Percentiles rank a stretch among this genome's conserved stretches.
These are phyloP conservation scores for Spongilla lacustris DNA, from an alignment of 37 sponge, comb jelly and placozoan genomes.

Conservation along the genomic window DNA sequence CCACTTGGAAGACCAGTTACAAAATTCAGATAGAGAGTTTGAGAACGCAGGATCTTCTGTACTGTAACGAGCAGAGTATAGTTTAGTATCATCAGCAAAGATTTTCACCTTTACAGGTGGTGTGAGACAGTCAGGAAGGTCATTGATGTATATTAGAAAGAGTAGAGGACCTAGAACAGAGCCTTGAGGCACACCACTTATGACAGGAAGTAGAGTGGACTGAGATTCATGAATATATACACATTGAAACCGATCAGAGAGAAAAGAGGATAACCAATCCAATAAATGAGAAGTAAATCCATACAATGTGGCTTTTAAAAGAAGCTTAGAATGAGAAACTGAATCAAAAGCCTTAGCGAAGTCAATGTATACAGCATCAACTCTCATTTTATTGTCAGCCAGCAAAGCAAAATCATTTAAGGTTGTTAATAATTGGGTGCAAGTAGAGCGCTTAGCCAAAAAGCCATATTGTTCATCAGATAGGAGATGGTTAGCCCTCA, in stretches of 20 bases:
- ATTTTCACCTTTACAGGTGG: not conserved
- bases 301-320: not conserved
- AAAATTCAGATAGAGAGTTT: not conserved
- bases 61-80: constrained; percentile 9
- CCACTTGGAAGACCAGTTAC: constrained; percentile 2
- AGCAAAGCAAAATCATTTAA: not conserved
- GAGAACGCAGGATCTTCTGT: not conserved
- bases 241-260: not conserved
- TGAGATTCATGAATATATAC: not conserved
- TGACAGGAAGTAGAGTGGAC: not conserved
- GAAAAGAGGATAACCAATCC: not conserved
- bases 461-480: not conserved
- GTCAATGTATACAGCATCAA: constrained; percentile 4
- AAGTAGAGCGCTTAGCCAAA: not conserved
- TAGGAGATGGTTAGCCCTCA: not conserved
- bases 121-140: too few relatives aligned
- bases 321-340: not conserved
- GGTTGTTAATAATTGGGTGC: not conserved
- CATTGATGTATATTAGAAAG: not conserved
- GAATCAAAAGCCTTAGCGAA: not conserved
- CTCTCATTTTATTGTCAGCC: not conserved
- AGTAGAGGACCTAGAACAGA: not conserved
- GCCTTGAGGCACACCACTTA: constrained; percentile 1
- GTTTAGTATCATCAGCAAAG: constrained; percentile 14
- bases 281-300: constrained; percentile 1